Evolutionary conservation across 1,140 invertebrate species (phyloP).

Genomic region (Melitaea cinxia): DNA sequence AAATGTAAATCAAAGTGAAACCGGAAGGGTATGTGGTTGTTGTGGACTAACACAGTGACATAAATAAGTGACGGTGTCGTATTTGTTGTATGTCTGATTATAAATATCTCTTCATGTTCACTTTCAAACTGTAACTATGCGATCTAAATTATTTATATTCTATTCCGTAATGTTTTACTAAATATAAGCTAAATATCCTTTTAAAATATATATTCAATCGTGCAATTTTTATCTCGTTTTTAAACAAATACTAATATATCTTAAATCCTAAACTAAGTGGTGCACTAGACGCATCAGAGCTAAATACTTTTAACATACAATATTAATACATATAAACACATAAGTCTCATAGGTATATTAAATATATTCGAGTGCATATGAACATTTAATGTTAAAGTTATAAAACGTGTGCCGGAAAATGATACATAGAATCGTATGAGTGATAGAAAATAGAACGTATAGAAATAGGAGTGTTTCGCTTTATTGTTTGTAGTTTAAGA

Average conservation of each 20-base stretch:
- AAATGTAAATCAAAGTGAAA: constrained; percentile 60
- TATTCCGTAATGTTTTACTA: neutral
- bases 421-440: constrained; percentile 23
- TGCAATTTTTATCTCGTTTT: constrained; percentile 22
- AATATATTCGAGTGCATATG: neutral
- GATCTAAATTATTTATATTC: constrained; percentile 4
- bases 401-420: constrained; percentile 18
- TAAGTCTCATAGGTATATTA: neutral
- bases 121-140: constrained; percentile 1
- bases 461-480: constrained; percentile 8
- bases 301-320: constrained; percentile 26
- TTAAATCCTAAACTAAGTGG: constrained; percentile 27
- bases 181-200: constrained; percentile 12
- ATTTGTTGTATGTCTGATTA: constrained; percentile 1
- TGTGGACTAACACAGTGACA: constrained; percentile 34
- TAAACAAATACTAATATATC: constrained; percentile 13
- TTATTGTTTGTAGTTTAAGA: constrained; percentile 11
- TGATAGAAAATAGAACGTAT: constrained; percentile 23
- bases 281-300: constrained; percentile 24
- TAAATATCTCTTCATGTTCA: neutral
- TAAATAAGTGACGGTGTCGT: constrained; percentile 25
- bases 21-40: constrained; percentile 39
- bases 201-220: constrained; percentile 12
- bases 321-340: neutral
- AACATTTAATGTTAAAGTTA: neutral